phyloP scores from a whole-genome alignment of 1,140 invertebrate species.

The Saccostrea cuccullata region DNA sequence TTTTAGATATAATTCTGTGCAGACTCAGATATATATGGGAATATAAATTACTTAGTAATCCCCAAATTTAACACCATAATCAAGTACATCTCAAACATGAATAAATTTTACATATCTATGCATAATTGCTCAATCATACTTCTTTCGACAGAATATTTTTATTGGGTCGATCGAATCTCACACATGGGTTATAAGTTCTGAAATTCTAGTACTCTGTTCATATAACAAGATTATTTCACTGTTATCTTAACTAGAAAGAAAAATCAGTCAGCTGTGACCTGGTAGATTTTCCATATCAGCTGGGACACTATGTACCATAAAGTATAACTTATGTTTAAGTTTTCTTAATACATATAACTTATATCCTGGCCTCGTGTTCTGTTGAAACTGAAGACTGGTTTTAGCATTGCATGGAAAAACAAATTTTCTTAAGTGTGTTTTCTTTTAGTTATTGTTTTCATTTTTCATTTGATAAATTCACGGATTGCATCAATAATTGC shows the following conservation, averaged over 20 bases:
- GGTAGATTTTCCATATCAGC: no score
- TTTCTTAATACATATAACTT: no score
- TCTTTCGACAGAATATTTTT: not conserved
- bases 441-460: no score
- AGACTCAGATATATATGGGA: not conserved
- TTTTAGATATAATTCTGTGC: not conserved
- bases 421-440: no score
- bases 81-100: not conserved
- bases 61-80: slow-evolving; percentile 2
- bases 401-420: no score
- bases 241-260: not conserved
- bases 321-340: no score
- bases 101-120: not conserved
- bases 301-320: no score
- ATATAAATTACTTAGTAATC: not conserved
- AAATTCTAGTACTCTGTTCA: not conserved
- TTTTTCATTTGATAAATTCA: no score
- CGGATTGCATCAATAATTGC: no score
- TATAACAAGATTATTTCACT: not conserved
- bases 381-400: no score
- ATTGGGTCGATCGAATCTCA: not conserved
- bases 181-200: not conserved
- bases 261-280: no score
- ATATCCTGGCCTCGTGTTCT: no score
- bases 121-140: not conserved